Conservation (phyloP, 2,888 invertebrate species). For the Netelia inedita region DNA sequence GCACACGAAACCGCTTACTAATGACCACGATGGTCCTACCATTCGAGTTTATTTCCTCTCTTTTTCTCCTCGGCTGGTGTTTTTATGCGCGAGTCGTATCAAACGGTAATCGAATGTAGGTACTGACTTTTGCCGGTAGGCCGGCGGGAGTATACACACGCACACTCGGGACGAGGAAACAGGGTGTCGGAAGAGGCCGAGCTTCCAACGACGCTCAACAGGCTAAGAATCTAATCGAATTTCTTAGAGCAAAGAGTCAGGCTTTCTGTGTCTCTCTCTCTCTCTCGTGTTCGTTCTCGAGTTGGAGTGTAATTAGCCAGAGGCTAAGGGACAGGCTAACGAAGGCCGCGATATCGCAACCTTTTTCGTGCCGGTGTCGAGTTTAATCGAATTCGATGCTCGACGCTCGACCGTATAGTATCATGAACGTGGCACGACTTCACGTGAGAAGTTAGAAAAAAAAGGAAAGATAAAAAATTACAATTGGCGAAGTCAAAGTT, state of each 20-base stretch:
- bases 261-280: too few species aligned
- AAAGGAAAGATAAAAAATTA: not conserved
- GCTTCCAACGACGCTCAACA: slow-evolving; percentile 35
- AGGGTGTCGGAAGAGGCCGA: slow-evolving; percentile 29
- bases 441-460: not conserved
- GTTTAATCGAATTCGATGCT: not conserved
- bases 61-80: not conserved
- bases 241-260: slow-evolving; percentile 42
- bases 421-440: not conserved
- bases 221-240: slow-evolving; percentile 62
- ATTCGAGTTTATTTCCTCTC: slow-evolving; percentile 29
- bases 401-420: slow-evolving; percentile 21
- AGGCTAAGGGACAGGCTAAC: slow-evolving; percentile 41
- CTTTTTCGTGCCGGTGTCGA: slow-evolving; percentile 13
- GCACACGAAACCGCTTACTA: too few species aligned
- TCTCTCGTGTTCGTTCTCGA: slow-evolving; percentile 3
- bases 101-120: slow-evolving; percentile 33
- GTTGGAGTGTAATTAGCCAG: slow-evolving; percentile 44
- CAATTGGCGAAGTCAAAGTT: not conserved
- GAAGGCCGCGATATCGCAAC: slow-evolving; percentile 39
- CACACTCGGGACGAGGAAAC: not conserved
- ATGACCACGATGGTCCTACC: slow-evolving; percentile 17
- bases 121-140: not conserved
- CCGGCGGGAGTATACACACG: not conserved
- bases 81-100: slow-evolving; percentile 32